Evolutionary conservation across 2,888 invertebrate genomes (phyloP).

Genomic region (Standfussiana lucernea): DNA sequence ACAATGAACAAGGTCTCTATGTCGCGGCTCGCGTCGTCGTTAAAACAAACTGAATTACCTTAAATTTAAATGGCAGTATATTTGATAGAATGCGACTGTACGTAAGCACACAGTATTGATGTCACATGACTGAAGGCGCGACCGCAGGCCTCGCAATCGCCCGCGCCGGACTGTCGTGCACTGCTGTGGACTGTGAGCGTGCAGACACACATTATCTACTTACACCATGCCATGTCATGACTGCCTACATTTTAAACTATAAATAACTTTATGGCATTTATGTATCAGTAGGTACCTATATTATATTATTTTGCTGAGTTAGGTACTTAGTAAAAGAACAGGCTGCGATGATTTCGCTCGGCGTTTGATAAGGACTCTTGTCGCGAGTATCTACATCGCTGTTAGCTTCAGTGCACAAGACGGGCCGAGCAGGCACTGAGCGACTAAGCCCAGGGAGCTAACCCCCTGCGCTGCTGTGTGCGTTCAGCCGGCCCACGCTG

Average conservation of each 20-base stretch:
- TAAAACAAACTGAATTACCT: conserved; percentile 49
- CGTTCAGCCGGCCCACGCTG: not conserved
- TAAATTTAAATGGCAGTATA: conserved; percentile 45
- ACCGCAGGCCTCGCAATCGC: not conserved
- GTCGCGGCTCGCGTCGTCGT: conserved; percentile 20
- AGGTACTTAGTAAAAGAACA: not conserved
- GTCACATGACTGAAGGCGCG: conserved; percentile 2
- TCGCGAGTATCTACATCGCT: not conserved
- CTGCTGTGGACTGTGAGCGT: not conserved
- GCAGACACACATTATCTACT: conserved; percentile 6
- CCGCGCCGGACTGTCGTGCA: no score
- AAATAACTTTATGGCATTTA: not conserved
- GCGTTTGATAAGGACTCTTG: not conserved
- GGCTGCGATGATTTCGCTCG: not conserved
- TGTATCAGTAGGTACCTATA: not conserved
- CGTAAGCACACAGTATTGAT: not conserved
- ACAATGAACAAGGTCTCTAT: conserved; percentile 47
- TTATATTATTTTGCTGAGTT: not conserved
- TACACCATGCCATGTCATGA: conserved; percentile 4
- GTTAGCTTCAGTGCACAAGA: not conserved
- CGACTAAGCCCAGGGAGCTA: not conserved
- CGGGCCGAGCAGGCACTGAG: not conserved
- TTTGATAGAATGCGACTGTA: conserved; percentile 25
- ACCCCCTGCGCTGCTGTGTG: not conserved
- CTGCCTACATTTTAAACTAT: conserved; percentile 1